Base-by-base conservation (phyloP, 2,113 vertebrate genomes). In the Empidonax alnorum region DNA sequence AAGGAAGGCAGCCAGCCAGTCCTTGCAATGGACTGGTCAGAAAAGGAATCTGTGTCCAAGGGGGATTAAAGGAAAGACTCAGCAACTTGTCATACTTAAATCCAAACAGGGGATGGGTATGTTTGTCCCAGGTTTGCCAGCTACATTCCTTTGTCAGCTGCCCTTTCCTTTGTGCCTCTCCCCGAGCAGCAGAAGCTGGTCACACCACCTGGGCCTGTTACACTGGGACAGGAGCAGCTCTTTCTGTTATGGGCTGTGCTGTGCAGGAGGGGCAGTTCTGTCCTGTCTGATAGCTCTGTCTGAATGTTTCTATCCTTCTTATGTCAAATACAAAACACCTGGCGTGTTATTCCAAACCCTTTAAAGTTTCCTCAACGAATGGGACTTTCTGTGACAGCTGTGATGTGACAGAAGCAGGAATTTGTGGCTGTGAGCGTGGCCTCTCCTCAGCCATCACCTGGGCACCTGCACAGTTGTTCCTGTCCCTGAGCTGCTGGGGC, bases 151-250 rank as follows among this genome's bases (percentile, higher is more conserved):
- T 35, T 35, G 35, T 35, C 35, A 35, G 35, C 35, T 35, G 35
- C 35, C 35, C 35, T 35, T 67, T 21, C 0, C 72, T 63, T 39
- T 53, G 35, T n/a, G 27, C 22, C 31, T 65, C 27, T 84, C 5
- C 12, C 25, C 12, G 23, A 44, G 78, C 16, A 77, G 39, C 19
- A 62, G 80, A 44, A 59, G 44, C 23, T 81, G 80, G 4, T 24
- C 4, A 14, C 3, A 5, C 9, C 4, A 0, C 1, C 0, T 13
- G 39, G n/a, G 52, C n/a, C 56, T n/a, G 19, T 56, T 39, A 28
- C 8, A 23, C 23, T 39, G 44, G 23, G 53, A 23, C 25, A 41
- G 30, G 47, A 53, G 68, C 31, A n/a, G 14, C 22, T 78, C 6
- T 46, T 5, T 18, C 41, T 44, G 41, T 55, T 25, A 35, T 15